Evolutionary conservation across 2,797 vertebrate genomes (phyloP), one percentile per base, ranked within the genome.

Genomic region (Hyperoplus lanceolatus): DNA sequence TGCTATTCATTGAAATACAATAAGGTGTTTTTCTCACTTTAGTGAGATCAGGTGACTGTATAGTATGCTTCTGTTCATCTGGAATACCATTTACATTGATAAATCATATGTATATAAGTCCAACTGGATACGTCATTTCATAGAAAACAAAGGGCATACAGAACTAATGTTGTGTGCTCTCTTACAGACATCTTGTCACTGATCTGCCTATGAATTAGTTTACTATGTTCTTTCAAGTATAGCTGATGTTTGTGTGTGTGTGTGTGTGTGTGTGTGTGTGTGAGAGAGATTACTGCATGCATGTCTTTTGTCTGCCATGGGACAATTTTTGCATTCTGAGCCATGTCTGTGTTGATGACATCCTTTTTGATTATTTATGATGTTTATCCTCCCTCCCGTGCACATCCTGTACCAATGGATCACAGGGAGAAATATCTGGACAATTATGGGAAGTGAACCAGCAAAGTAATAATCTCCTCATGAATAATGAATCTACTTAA

Each of bases 401-500:
- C 67, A 86, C 91, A 92, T 94, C 92, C 89, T 91, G 88, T 88
- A 80, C 55, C 81, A 64, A 36, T 81, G 77, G 80, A 90, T 93
- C 83, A 82, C 63, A 81, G 81, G 82, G 78, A 82, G 85, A 90
- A 83, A 85, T 89, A 86, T 88, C 76, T 83, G 81, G 77, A 91
- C 77, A 89, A 90, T 94, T 93, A 94, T 93, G 90, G 94, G 92
- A 94, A 94, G 87, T 88, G 90, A 89, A 92, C 64, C 87, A 87
- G 86, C 82, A 91, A 94, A 92, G 90, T 89, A 93, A 90, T 93
- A 93, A 94, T 94, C 86, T 88, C 61, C 84, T 89, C 77, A 94
- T 95, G 91, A 94, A 95, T 95, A 94, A 95, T 94, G 80, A 90
- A 95, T 93, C 75, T 63, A 80, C 82, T 89, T 93, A 94, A 94